Evolutionary conservation across 2,113 vertebrate species (phyloP), one percentile per base, ranked within the genome.

Genomic region (Vireo altiloquus): DNA sequence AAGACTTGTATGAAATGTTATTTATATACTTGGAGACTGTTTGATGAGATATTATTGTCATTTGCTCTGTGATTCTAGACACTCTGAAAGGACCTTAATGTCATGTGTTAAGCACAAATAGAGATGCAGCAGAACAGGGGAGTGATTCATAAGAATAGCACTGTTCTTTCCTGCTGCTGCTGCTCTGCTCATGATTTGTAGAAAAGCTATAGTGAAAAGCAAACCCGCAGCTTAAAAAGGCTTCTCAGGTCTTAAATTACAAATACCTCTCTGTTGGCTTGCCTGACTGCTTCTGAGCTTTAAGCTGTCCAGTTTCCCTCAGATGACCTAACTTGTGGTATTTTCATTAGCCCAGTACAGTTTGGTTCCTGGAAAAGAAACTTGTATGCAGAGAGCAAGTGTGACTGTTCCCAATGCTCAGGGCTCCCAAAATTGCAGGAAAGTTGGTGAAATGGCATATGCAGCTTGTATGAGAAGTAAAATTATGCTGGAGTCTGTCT

Each of bases 221-320:
- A 87, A 89, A 78, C 81, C 89, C 65, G 28, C 44, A 74, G 56
- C 33, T 92, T 87, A 69, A 46, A 87, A 85, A 82, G 75, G 33
- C 33, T 92, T 94, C 92, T 87, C 64, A 70, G 68, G 46, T 84
- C 72, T 88, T 92, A 77, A 95, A 86, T 83, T 65, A 77, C 37
- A 83, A 76, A 94, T 69, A 16, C 33, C 61, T 87, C 25, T 71
- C 71, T 56, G 63, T 23, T 11, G 10, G 30, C 50, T 82, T 59
- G 47, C 44, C 63, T 90, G 46, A 72, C 31, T 46, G 28, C 59
- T 76, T 52, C 78, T 87, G 70, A 82, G 59, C 40, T 88, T 88
- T 82, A 82, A 79, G 37, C 40, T 79, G 63, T 35, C 22, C 49
- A 25, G 47, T 56, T 93, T 90, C 42, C 50, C 82, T 60, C 52